Conservation (phyloP, 2,113 vertebrate genomes). For the Sphyrna mokarran region DNA sequence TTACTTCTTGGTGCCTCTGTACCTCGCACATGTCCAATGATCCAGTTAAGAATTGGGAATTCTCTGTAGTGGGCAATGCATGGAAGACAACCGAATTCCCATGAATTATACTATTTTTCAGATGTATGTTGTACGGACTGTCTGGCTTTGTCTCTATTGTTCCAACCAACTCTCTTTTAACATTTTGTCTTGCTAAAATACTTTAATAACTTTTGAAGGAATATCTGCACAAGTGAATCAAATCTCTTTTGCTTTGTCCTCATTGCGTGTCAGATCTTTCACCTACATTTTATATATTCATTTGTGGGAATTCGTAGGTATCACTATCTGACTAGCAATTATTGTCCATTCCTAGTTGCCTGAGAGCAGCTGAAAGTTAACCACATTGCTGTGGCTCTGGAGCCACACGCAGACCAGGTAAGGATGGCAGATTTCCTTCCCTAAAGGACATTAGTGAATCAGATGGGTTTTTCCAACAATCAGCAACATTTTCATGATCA, state of each 20-base stretch:
- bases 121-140: neutral
- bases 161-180: too few relatives aligned
- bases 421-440: too few relatives aligned
- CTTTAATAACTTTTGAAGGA: neutral
- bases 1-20: neutral
- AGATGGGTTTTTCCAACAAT: too few relatives aligned
- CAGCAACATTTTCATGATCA: too few relatives aligned
- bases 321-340: too few relatives aligned
- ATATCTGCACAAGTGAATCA: too few relatives aligned
- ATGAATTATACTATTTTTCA: neutral
- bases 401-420: too few relatives aligned
- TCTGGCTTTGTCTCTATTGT: neutral
- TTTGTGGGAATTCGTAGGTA: too few relatives aligned
- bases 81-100: neutral
- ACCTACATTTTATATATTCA: neutral
- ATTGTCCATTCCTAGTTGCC: too few relatives aligned
- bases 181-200: neutral
- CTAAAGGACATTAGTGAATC: too few relatives aligned
- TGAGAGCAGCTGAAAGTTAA: too few relatives aligned
- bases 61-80: neutral
- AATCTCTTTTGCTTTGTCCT: neutral
- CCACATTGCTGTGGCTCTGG: too few relatives aligned
- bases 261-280: neutral
- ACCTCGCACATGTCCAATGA: neutral
- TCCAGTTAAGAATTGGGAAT: neutral